These are phyloP conservation scores for Blennius ocellaris DNA, from an alignment of 2,113 vertebrate species.

Conservation along the genomic window DNA sequence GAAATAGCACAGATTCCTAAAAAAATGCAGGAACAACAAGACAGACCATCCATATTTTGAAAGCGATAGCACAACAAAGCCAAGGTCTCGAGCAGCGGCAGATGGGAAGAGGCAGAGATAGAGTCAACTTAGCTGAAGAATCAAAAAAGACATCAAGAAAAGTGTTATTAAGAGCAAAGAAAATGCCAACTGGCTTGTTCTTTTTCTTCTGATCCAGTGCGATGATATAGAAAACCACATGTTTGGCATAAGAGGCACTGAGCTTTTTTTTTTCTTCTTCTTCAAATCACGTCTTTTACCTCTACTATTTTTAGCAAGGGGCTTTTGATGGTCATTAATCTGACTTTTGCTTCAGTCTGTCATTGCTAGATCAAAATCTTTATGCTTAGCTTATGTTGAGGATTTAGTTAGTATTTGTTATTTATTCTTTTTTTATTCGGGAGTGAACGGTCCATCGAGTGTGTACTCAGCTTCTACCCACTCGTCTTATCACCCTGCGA, in stretches of 20 bases:
- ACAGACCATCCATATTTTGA: slow-evolving; percentile 13
- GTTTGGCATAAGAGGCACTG: slow-evolving; percentile 29
- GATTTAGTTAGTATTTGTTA: neutral
- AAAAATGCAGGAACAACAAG: slow-evolving; percentile 14
- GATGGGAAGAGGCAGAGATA: slow-evolving; percentile 41
- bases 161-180: slow-evolving; percentile 18
- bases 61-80: slow-evolving; percentile 7
- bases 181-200: slow-evolving; percentile 50
- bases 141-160: slow-evolving; percentile 53
- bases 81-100: slow-evolving; percentile 26
- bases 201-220: slow-evolving; percentile 6
- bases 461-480: no score
- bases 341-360: slow-evolving; percentile 15
- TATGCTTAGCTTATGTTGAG: neutral
- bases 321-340: slow-evolving; percentile 21
- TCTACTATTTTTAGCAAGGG: slow-evolving; percentile 5
- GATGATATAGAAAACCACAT: slow-evolving; percentile 50
- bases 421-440: neutral
- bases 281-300: neutral
- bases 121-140: slow-evolving; percentile 18
- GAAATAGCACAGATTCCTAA: slow-evolving; percentile 10
- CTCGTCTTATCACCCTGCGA: no score
- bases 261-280: slow-evolving; percentile 3
- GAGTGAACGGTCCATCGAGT: neutral
- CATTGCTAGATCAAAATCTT: neutral